Conservation (phyloP, 1,140 invertebrate genomes). For the Saccostrea cuccullata region DNA sequence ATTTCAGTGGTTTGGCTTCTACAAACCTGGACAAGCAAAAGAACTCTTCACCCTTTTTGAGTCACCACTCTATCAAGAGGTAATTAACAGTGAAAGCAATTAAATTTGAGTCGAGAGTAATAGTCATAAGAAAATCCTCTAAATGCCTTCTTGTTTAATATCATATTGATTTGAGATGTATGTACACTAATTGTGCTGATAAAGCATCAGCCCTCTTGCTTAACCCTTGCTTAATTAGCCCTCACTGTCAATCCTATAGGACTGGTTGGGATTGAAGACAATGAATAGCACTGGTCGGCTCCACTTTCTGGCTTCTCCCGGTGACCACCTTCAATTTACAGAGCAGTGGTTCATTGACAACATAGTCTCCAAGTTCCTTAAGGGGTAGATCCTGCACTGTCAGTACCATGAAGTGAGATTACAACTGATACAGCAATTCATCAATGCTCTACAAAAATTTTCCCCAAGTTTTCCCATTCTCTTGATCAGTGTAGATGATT, state of each 20-base stretch:
- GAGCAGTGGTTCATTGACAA: conserved; percentile 91
- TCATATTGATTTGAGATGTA: background rate
- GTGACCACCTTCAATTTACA: conserved; percentile 93
- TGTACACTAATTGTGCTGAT: background rate
- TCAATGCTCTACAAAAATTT: no score
- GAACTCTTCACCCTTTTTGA: conserved; percentile 77
- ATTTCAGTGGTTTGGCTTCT: conserved; percentile 80
- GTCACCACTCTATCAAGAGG: conserved; percentile 79
- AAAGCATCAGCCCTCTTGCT: background rate
- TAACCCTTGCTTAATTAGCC: no score
- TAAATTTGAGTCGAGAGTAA: no score
- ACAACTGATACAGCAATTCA: background rate
- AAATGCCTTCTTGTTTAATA: no score
- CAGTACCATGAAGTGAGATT: background rate
- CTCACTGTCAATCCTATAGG: conserved; percentile 81
- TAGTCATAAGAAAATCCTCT: no score
- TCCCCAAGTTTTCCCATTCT: no score
- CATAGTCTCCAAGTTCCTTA: conserved; percentile 83
- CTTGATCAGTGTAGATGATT: no score
- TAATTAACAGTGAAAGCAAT: conserved; percentile 52
- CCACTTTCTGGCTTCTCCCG: conserved; percentile 86
- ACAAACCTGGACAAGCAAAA: conserved; percentile 79
- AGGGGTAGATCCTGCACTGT: background rate
- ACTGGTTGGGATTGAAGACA: conserved; percentile 89
- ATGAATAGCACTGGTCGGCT: conserved; percentile 88